A percentile compares a stretch with the other conserved stretches of the same genome.
Conservation (phyloP, 1,140 invertebrate species). For the Drosophila novamexicana region DNA sequence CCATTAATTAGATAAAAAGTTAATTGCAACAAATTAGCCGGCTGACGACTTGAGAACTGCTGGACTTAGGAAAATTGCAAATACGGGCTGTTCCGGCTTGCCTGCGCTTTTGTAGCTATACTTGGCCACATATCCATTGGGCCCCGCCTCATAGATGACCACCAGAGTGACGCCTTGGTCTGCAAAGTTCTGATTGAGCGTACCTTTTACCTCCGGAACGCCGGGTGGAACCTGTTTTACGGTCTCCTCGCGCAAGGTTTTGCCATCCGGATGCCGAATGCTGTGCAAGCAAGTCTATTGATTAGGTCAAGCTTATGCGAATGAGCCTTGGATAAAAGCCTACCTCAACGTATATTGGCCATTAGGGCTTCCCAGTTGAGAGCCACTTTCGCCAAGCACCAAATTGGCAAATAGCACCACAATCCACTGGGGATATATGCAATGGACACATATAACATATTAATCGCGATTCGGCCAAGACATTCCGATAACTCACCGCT, state of each 20-base stretch:
- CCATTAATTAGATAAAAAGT: too few relatives aligned
- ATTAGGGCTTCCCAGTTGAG: constrained; percentile 41
- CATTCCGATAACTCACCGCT: constrained; percentile 25
- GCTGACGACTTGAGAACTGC: constrained; percentile 10
- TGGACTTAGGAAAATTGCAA: constrained; percentile 6
- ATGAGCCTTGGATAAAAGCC: not conserved
- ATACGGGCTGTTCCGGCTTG: not conserved
- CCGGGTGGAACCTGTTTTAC: constrained; percentile 18
- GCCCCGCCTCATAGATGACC: constrained; percentile 29
- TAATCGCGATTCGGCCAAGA: not conserved
- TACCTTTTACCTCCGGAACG: constrained; percentile 26
- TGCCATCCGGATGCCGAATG: constrained; percentile 28
- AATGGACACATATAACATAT: not conserved
- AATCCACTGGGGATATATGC: constrained; percentile 9
- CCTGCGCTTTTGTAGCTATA: constrained; percentile 15
- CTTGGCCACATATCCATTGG: constrained; percentile 39
- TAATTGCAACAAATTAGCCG: not conserved
- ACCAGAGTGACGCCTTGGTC: constrained; percentile 3
- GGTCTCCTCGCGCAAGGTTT: constrained; percentile 11
- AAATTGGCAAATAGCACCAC: constrained; percentile 32
- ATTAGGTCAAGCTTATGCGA: not conserved
- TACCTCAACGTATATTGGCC: constrained; percentile 55
- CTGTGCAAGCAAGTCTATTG: constrained; percentile 5
- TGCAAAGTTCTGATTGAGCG: constrained; percentile 17
- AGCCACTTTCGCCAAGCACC: constrained; percentile 11